Percentiles rank a stretch among this genome's conserved stretches.
These are phyloP conservation scores for Kryptopterus vitreolus DNA, from an alignment of 2,797 vertebrate species.

Conservation along the genomic window DNA sequence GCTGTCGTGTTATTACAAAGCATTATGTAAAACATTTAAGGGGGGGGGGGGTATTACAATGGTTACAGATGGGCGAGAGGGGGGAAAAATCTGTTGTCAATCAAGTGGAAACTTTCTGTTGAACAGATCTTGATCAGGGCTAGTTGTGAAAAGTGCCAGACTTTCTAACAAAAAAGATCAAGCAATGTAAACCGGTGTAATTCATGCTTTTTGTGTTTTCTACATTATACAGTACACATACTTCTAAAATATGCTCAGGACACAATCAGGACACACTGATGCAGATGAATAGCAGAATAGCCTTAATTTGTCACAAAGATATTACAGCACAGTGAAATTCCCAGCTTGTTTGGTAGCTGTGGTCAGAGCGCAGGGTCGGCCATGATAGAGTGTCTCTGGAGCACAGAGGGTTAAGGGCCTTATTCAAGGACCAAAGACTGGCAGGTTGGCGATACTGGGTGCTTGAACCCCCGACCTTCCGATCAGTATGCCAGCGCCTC, in stretches of 20 bases:
- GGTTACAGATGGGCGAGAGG: neutral
- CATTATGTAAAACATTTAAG: neutral
- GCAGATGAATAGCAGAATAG: slow-evolving; percentile 63
- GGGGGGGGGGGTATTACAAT: neutral
- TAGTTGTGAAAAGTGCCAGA: neutral
- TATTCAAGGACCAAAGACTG: no score
- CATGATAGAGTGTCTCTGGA: no score
- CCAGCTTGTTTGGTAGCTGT: no score
- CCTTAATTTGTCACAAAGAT: no score
- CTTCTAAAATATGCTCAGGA: slow-evolving; percentile 50
- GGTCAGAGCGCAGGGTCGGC: no score
- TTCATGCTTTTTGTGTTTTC: neutral
- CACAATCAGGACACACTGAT: slow-evolving; percentile 59
- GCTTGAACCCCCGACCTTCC: no score
- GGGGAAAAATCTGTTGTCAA: neutral
- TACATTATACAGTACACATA: neutral
- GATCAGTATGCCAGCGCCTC: no score
- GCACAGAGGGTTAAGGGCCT: no score
- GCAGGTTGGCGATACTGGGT: no score
- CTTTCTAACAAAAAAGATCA: neutral
- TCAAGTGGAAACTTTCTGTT: neutral
- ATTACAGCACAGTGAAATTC: no score
- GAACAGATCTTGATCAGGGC: neutral
- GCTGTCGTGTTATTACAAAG: neutral
- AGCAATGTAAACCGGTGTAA: neutral